Evolutionary conservation across 1,140 invertebrate genomes (phyloP).

Genomic region (Drosophila malerkotliana): DNA sequence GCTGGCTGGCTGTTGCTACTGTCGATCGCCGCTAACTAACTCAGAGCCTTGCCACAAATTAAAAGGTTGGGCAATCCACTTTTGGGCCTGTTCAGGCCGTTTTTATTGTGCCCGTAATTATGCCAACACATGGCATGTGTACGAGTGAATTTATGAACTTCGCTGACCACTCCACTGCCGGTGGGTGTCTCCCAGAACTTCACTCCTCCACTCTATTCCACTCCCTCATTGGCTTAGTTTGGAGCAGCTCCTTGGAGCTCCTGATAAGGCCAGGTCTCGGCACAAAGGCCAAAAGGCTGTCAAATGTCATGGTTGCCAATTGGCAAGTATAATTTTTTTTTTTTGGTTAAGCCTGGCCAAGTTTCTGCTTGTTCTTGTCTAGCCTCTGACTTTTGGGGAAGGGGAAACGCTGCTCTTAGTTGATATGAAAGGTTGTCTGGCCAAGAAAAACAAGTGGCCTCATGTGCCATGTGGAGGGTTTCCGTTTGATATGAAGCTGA

Average conservation of each 20-base stretch:
- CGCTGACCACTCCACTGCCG: constrained; percentile 55
- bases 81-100: constrained; percentile 62
- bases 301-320: constrained; percentile 69
- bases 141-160: constrained; percentile 72
- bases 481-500: constrained; percentile 36
- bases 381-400: constrained; percentile 30
- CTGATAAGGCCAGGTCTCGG: constrained; percentile 65
- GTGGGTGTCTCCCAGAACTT: constrained; percentile 34
- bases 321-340: constrained; percentile 22
- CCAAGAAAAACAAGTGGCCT: constrained; percentile 17
- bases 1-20: constrained; percentile 41
- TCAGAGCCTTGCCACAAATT: constrained; percentile 68
- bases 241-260: constrained; percentile 39
- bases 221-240: background rate
- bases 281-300: constrained; percentile 77
- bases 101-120: constrained; percentile 68
- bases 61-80: constrained; percentile 78
- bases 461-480: constrained; percentile 40
- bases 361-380: constrained; percentile 38
- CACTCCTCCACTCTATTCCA: constrained; percentile 30
- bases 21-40: constrained; percentile 60
- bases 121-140: constrained; percentile 71
- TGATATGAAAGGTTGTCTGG: constrained; percentile 58
- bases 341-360: constrained; percentile 29
- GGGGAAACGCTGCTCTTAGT: constrained; percentile 33